These are phyloP conservation scores for Aphelenchoides avenae DNA, from an alignment of 1,140 invertebrate genomes.

Conservation along the genomic window DNA sequence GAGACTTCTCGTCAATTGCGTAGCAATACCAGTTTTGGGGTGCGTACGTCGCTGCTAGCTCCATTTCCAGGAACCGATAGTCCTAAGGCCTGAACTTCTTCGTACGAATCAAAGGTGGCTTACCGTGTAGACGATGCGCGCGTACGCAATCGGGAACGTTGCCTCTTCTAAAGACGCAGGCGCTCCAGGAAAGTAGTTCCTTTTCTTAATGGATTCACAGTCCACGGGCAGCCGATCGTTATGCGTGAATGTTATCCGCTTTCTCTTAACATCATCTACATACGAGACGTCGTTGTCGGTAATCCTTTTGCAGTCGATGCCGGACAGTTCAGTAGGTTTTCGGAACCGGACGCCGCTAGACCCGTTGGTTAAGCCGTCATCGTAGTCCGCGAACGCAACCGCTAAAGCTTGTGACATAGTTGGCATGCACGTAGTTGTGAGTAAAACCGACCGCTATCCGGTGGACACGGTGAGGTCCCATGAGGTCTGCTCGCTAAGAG, in stretches of 20 bases:
- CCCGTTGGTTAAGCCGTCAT: too few relatives aligned
- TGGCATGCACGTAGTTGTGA: too few relatives aligned
- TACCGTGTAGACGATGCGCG: conserved; percentile 15
- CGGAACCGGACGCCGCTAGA: too few relatives aligned
- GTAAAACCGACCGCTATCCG: too few relatives aligned
- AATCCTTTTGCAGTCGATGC: conserved; percentile 11
- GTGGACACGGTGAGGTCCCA: too few relatives aligned
- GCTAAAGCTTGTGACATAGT: too few relatives aligned
- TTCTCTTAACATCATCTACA: conserved; percentile 2
- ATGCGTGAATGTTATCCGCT: too few relatives aligned
- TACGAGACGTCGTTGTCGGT: conserved; percentile 14
- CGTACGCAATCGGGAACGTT: conserved; percentile 15
- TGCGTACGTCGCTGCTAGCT: conserved; percentile 16
- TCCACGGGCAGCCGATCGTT: conserved; percentile 20
- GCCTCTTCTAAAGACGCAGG: not conserved
- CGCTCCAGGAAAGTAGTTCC: conserved; percentile 1
- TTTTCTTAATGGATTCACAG: conserved; percentile 6
- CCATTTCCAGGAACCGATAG: conserved; percentile 17
- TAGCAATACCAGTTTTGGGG: conserved; percentile 26
- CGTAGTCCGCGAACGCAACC: too few relatives aligned
- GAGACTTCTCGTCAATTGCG: conserved; percentile 17
- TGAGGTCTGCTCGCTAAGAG: too few relatives aligned
- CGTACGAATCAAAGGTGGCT: not conserved
- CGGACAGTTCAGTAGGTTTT: too few relatives aligned
- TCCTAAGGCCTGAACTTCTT: conserved; percentile 6